Conservation (phyloP, 1,140 invertebrate genomes). For the Nasonia giraulti region DNA sequence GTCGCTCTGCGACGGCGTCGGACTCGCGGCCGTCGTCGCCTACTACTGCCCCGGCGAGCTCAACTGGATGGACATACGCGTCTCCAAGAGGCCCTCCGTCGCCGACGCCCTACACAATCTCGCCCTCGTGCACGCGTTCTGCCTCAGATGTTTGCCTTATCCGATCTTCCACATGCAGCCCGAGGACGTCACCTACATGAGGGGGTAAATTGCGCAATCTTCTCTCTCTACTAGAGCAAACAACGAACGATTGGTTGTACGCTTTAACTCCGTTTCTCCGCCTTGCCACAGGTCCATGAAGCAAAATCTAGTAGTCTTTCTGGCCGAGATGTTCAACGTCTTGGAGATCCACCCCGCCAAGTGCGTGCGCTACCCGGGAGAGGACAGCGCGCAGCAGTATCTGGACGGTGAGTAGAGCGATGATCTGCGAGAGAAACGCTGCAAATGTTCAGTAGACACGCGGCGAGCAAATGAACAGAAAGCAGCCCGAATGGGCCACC, state of each 20-base stretch:
- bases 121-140: constrained; percentile 91
- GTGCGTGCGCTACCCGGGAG: constrained; percentile 87
- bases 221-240: no score
- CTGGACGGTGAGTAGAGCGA: constrained; percentile 69
- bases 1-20: constrained; percentile 91
- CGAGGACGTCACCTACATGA: constrained; percentile 96
- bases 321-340: constrained; percentile 96
- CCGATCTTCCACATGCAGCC: constrained; percentile 96
- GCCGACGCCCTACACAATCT: constrained; percentile 96
- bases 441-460: constrained; percentile 38
- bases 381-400: constrained; percentile 69
- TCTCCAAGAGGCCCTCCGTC: constrained; percentile 83
- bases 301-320: constrained; percentile 93
- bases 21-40: constrained; percentile 89
- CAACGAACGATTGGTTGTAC: no score
- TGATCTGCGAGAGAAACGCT: background rate
- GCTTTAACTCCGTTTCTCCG: background rate
- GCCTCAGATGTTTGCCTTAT: constrained; percentile 87
- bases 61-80: constrained; percentile 82
- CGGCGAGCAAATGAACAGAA: constrained; percentile 16
- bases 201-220: constrained; percentile 79
- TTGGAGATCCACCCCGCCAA: constrained; percentile 95
- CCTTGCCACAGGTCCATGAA: constrained; percentile 83
- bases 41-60: constrained; percentile 95
- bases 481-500: constrained; percentile 45